Base-by-base conservation (phyloP, 2,888 invertebrate species). In the Microplitis manilae region DNA sequence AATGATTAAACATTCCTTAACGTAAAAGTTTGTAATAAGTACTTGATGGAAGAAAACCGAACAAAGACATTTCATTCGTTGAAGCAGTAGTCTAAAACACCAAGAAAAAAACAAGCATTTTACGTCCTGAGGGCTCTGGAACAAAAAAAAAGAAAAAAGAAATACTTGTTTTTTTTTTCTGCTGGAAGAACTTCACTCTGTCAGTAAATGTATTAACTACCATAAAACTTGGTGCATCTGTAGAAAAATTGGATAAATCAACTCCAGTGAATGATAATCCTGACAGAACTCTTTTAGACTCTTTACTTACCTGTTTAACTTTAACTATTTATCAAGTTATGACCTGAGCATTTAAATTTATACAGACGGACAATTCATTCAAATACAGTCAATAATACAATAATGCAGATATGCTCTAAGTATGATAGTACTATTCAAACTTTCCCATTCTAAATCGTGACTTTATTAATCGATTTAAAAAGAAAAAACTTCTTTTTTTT, bases 191-290 rank as follows among this genome's bases (percentile, higher is more conserved):
- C 71, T 61, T 20, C 20, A 60, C 59, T 59, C 70, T 70, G 70
- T 70, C 70, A 70, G 60, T 70, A 38, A 76, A 76, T 75, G 62
- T 67, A 39, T 59, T 76, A 76, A 76, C 70, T 76, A 61, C 39
- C 40, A 41, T 76, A 71, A 70, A 76, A 76, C 65, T 76, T 71
- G 40, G 64, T 38, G 20, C 59, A 64, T 67, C 50, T 64, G 68
- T 65, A 65, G 64, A 65, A 71, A 64, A 50, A 75, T 70, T 17
- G 59, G 17, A 38, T 65, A 65, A 76, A 67, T 76, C 76, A 71
- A 71, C 41, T 38, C n/a, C n/a, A 71, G 38, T 71, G 65, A 70
- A 76, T 67, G 65, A 76, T 76, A 65, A 70, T 60, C 38, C 20
- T 62, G 8, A 15, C 17, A 62, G 20, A 72, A 72, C 7, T 70